Percentiles rank a stretch among this genome's conserved stretches.
These are phyloP conservation scores for Pelmatolapia mariae DNA, from an alignment of 2,113 vertebrate species.

Conservation along the genomic window DNA sequence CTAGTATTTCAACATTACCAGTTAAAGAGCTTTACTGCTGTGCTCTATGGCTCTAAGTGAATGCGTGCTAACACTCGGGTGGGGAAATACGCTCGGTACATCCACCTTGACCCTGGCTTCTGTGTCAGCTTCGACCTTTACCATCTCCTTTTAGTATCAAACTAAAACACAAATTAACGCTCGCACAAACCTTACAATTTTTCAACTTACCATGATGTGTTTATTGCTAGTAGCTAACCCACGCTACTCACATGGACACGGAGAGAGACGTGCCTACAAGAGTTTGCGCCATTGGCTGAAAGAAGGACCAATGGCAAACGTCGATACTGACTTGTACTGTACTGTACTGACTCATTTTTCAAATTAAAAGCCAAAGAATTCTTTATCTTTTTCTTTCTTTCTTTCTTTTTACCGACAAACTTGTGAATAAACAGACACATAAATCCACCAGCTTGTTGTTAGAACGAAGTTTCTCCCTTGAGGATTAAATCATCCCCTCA, in stretches of 20 bases:
- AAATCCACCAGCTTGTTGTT: not conserved
- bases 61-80: not conserved
- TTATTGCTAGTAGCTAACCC: not conserved
- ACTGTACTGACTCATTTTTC: not conserved
- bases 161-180: not conserved
- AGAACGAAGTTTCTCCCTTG: not conserved
- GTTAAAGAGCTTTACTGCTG: not conserved
- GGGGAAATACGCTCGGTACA: not conserved
- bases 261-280: not conserved
- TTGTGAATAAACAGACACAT: not conserved
- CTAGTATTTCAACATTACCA: not conserved
- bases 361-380: conserved; percentile 23
- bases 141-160: not conserved
- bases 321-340: not conserved
- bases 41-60: not conserved
- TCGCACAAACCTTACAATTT: not conserved
- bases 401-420: not conserved
- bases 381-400: not conserved
- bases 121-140: not conserved
- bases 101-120: not conserved
- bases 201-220: conserved; percentile 51
- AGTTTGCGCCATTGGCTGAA: conserved; percentile 28
- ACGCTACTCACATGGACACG: conserved; percentile 31
- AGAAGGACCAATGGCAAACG: conserved; percentile 28
- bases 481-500: not conserved